A percentile compares a stretch with the other conserved stretches of the same genome.
Evolutionary conservation across 2,888 invertebrate species (phyloP).

Genomic region (Synanthedon vespiformis): DNA sequence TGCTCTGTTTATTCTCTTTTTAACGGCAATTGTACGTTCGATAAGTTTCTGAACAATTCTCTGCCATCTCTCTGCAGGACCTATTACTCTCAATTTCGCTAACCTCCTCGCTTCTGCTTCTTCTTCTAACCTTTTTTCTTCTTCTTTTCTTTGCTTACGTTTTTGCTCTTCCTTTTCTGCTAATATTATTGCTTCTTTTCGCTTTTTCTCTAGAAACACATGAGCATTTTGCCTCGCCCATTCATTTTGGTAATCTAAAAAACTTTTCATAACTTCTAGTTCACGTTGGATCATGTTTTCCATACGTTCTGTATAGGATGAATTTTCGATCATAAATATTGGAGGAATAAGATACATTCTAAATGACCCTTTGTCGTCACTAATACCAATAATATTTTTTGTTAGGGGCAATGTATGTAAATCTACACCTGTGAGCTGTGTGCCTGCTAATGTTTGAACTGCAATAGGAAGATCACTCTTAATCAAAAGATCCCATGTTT

Average conservation of each 20-base stretch:
- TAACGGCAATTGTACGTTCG: conserved; percentile 72
- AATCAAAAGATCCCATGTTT: conserved; percentile 83
- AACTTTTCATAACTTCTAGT: conserved; percentile 58
- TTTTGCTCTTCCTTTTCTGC: conserved; percentile 57
- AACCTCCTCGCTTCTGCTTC: conserved; percentile 59
- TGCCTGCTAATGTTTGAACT: conserved; percentile 75
- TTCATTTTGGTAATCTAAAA: conserved; percentile 71
- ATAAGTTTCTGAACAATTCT: conserved; percentile 75
- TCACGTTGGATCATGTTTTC: conserved; percentile 64
- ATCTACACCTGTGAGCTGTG: conserved; percentile 73
- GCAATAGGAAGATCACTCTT: conserved; percentile 77
- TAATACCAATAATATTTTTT: conserved; percentile 74
- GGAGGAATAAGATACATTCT: conserved; percentile 73
- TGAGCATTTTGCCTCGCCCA: conserved; percentile 63
- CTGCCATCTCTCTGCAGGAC: conserved; percentile 71
- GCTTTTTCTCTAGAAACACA: conserved; percentile 42
- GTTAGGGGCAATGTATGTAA: conserved; percentile 69
- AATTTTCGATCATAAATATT: conserved; percentile 57
- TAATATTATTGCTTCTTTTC: conserved; percentile 48
- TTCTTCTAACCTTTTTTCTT: conserved; percentile 58
- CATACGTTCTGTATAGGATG: conserved; percentile 47
- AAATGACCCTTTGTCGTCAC: conserved; percentile 77
- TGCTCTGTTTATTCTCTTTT: conserved; percentile 72
- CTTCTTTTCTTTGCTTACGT: conserved; percentile 39
- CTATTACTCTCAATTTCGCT: conserved; percentile 43